Base-by-base conservation (phyloP, 2,888 invertebrate species). In the Himalopsyche tibetana region DNA sequence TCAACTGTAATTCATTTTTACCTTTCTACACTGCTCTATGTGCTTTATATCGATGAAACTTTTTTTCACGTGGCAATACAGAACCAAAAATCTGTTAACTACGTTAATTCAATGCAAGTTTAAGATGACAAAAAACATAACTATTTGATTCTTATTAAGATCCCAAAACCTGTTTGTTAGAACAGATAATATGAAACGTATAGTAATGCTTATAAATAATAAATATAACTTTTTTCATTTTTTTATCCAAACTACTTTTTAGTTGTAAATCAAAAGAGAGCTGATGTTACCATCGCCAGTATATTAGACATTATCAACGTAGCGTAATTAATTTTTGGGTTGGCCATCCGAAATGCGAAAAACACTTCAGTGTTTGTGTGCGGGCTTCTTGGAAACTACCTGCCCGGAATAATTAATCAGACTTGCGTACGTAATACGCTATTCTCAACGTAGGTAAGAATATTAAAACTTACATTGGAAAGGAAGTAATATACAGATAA, bases 361-460 rank as follows among this genome's bases (percentile, higher is more conserved):
- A 74, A 74, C 74, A 74, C 74, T 74, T 74, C 74, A 74, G 36
- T 74, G 74, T 74, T 74, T 74, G 74, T 74, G 36, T 74, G 74
- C 38, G 74, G 74, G 74, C 36, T 74, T 74, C 74, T 36, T 74
- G 28, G 28, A 74, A 38, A 36, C 19, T 74, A 74, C 74, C 74
- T 74, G 74, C 38, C 36, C 74, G 74, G 74, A 74, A 74, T 74
- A 74, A 74, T 74, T 74, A 74, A 74, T 74, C 36, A 74, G 74
- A 36, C 74, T 74, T 74, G 19, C 74, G 74, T 74, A 74, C 74
- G 74, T 74, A 36, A 74, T 36, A 74, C 74, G 74, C 38, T 36
- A 74, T 36, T 36, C 74, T 74, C 5, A 38, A 74, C 19, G 74
- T 74, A 74, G 74, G 74, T 74, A 36, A 74, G 19, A 74, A 74